phyloP scores from a whole-genome alignment of 1,140 invertebrate species.

The Meloidogyne chitwoodi region DNA sequence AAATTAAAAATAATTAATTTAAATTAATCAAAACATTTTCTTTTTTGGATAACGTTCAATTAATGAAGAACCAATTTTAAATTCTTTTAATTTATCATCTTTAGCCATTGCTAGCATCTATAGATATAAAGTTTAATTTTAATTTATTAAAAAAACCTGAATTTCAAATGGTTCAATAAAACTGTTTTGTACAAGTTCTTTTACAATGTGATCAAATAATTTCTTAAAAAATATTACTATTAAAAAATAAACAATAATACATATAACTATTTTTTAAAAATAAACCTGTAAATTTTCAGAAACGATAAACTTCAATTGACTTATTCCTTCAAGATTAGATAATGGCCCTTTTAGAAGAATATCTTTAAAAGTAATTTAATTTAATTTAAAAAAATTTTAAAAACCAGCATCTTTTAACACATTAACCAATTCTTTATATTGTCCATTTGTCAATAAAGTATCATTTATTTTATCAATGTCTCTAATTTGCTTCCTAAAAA shows the following conservation, averaged over 20 bases:
- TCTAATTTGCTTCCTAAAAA: constrained; percentile 53
- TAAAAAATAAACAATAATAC: constrained; percentile 1
- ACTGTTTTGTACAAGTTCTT: constrained; percentile 40
- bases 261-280: no score
- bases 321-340: constrained; percentile 47
- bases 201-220: constrained; percentile 46
- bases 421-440: constrained; percentile 47
- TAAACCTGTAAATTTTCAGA: constrained; percentile 28
- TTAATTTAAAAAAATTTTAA: neutral
- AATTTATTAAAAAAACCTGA: constrained; percentile 38
- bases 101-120: constrained; percentile 41
- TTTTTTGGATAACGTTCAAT: constrained; percentile 15
- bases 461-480: constrained; percentile 49
- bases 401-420: constrained; percentile 41
- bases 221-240: neutral
- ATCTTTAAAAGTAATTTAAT: constrained; percentile 27
- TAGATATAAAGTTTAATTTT: constrained; percentile 14
- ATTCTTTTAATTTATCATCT: constrained; percentile 23
- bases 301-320: constrained; percentile 41
- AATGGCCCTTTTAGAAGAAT: constrained; percentile 49
- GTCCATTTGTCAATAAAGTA: constrained; percentile 26
- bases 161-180: constrained; percentile 53
- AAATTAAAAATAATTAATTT: neutral
- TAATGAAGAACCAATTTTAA: constrained; percentile 17
- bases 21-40: neutral